Percentiles rank a stretch among this genome's conserved stretches.
Evolutionary conservation across 1,140 invertebrate genomes (phyloP).

Genomic region (Pseudomyrmex concolor): DNA sequence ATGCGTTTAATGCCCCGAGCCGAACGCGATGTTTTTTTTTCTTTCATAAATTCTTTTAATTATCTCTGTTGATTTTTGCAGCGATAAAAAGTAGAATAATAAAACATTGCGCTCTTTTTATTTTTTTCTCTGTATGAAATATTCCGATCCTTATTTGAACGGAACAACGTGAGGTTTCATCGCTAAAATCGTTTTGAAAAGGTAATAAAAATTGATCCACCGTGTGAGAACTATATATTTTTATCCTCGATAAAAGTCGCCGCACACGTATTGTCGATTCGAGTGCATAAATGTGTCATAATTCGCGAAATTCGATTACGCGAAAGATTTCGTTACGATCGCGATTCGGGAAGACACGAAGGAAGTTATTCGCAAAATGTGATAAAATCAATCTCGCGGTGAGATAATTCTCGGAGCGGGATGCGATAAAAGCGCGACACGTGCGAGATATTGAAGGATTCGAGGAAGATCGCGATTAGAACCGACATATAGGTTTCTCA

Average conservation of each 20-base stretch:
- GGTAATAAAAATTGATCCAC: slow-evolving; percentile 29
- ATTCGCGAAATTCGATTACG: slow-evolving; percentile 38
- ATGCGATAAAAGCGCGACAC: not conserved
- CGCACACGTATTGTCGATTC: slow-evolving; percentile 24
- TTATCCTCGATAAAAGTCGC: slow-evolving; percentile 11
- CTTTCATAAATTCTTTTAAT: not conserved
- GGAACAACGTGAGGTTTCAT: not conserved
- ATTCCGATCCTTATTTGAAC: not conserved
- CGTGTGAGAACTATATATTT: not conserved
- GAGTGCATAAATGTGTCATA: slow-evolving; percentile 4
- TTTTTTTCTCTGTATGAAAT: not conserved
- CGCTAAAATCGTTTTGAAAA: slow-evolving; percentile 14
- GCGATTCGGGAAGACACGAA: slow-evolving; percentile 2
- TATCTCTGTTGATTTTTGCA: slow-evolving; percentile 41
- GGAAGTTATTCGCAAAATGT: slow-evolving; percentile 20
- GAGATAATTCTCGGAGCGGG: not conserved
- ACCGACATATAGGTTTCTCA: not conserved
- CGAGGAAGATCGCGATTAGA: not conserved
- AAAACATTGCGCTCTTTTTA: not conserved
- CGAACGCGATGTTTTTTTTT: not conserved
- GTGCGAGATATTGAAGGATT: slow-evolving; percentile 28
- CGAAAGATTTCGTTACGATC: slow-evolving; percentile 33
- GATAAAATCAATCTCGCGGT: slow-evolving; percentile 34
- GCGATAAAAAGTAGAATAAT: not conserved
- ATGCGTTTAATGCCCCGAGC: not conserved